Evolutionary conservation across 2,113 vertebrate genomes (phyloP).

Genomic region (Mormyrus iriodes): DNA sequence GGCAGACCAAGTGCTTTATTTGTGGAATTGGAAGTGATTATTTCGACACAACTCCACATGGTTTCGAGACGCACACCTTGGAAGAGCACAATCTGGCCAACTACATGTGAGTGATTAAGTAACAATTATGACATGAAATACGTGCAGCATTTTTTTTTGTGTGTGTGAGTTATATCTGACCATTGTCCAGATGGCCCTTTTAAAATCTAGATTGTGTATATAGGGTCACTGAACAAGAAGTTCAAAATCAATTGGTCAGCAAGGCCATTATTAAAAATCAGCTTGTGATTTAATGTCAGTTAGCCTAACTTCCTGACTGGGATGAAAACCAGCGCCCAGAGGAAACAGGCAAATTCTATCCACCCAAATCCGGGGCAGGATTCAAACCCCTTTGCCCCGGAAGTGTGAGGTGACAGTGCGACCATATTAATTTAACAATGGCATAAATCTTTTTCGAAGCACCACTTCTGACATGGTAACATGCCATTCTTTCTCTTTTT

Average conservation of each 20-base stretch:
- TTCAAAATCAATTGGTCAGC: not conserved
- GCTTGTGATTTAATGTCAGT: not conserved
- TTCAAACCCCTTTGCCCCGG: not conserved
- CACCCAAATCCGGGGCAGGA: not conserved
- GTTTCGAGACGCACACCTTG: constrained; percentile 85
- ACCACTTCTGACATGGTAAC: not conserved
- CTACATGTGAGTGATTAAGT: constrained; percentile 62
- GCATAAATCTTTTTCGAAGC: not conserved
- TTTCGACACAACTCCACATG: constrained; percentile 83
- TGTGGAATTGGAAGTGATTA: constrained; percentile 89
- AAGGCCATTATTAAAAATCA: not conserved
- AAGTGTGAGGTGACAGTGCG: not conserved
- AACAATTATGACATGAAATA: not conserved
- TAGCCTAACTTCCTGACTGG: not conserved
- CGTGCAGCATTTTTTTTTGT: not conserved
- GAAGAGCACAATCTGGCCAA: constrained; percentile 89
- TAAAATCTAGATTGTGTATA: not conserved
- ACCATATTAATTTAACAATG: not conserved
- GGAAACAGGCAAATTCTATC: not conserved
- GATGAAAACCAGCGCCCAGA: not conserved
- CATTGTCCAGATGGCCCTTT: not conserved
- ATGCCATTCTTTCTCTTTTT: constrained; percentile 17
- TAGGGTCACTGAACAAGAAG: not conserved
- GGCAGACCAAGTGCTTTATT: constrained; percentile 88
- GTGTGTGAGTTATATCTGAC: not conserved